Evolutionary conservation across 35 echinoderm and acorn worm species (phyloP), one percentile per base, ranked within the genome.

Genomic region (Diadema setosum): DNA sequence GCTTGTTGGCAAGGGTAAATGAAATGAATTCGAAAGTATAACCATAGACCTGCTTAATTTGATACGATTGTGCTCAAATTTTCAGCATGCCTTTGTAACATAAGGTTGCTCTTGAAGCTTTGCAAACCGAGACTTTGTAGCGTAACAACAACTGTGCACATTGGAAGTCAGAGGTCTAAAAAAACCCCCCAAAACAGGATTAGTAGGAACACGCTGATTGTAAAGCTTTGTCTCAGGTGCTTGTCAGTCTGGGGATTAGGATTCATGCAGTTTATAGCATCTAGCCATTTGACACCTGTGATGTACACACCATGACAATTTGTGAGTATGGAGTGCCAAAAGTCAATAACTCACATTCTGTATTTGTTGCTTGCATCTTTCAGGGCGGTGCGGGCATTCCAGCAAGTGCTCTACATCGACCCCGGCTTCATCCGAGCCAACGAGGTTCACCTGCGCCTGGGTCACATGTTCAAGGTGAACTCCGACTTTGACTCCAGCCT

Each of bases 381-480:
- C 82, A 99, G 96, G 96, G 96, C 96, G 59, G 91, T 99, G 23
- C 89, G 96, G 61, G 96, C 96, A 43, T 99, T 99, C 87, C 96
- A 99, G 87, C 96, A 99, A 46, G 96, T 99, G 61, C 84, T 99
- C 45, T 99, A 99, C 49, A 99, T 91, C 45, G 96, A 99, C 60
- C 90, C 92, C 5, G 83, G 96, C 39, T 99, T 99, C 81, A 91
- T 86, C 35, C 88, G 96, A 82, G 96, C 96, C 82, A 99, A 99
- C 58, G 96, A 99, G 81, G 96, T 99, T 31, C 96, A 99, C 41
- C 92, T 99, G n/a, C 65, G 96, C 4, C 85, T 99, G 65, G 96
- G 96, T 46, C 92, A 94, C 69, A 99, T 99, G 89, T 99, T 99
- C 86, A 99, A 99, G 69, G 96, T 99, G 24, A 99, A 99, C 86